Evolutionary conservation across 2,888 invertebrate genomes (phyloP).

Genomic region (Microplitis manilae): DNA sequence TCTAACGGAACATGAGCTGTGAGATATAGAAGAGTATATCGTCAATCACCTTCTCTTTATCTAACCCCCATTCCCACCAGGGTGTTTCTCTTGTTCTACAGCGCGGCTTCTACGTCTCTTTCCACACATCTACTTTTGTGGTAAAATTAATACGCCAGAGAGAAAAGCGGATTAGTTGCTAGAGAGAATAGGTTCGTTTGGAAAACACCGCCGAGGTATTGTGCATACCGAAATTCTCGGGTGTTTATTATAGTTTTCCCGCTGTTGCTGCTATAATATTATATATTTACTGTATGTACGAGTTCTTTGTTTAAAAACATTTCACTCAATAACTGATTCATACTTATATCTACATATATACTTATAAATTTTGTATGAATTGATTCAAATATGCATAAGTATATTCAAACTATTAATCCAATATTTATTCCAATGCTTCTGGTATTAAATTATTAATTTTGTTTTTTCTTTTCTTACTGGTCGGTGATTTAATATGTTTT

Average conservation of each 20-base stretch:
- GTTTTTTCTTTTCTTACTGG: no score
- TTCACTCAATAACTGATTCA: neutral
- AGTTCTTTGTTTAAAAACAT: neutral
- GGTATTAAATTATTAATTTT: no score
- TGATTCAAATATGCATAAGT: neutral
- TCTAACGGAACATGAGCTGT: neutral
- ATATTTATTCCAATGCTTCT: neutral
- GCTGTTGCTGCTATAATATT: conserved; percentile 9
- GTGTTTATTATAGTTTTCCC: conserved; percentile 20
- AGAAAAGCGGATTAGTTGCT: conserved; percentile 53
- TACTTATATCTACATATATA: conserved; percentile 12
- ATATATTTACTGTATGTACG: neutral
- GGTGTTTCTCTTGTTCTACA: conserved; percentile 38
- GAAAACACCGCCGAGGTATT: conserved; percentile 41
- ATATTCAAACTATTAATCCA: neutral
- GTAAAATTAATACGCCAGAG: conserved; percentile 54
- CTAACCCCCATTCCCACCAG: conserved; percentile 34
- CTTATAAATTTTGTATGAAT: neutral
- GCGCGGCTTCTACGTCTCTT: conserved; percentile 31
- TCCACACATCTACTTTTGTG: conserved; percentile 42
- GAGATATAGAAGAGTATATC: conserved; percentile 17
- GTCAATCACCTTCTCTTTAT: conserved; percentile 16
- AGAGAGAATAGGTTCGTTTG: conserved; percentile 51
- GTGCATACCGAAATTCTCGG: conserved; percentile 39
- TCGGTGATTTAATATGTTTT: no score